phyloP scores from a whole-genome alignment of 2,797 vertebrate genomes.

The Loriculus beryllinus region DNA sequence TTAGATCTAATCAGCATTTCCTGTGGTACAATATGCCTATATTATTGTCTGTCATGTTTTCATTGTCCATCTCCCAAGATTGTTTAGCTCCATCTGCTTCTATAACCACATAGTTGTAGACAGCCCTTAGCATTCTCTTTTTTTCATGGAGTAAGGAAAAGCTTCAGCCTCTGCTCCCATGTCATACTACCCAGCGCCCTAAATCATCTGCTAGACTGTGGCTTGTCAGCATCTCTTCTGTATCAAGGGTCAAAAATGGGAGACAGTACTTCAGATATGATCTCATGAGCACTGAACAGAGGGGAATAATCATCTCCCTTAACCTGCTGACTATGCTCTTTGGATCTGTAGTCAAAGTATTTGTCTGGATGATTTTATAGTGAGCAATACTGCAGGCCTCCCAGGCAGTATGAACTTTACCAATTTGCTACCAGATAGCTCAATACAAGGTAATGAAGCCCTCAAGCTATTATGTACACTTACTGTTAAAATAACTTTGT shows the following conservation, averaged over 20 bases:
- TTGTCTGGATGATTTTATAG: neutral
- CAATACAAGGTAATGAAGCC: neutral
- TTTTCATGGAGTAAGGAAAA: neutral
- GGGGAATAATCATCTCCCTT: neutral
- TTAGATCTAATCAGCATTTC: neutral
- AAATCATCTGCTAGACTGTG: too few species aligned
- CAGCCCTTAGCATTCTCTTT: neutral
- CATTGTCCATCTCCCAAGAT: neutral
- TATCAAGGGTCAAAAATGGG: neutral
- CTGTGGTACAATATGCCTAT: neutral
- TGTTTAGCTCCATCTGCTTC: neutral
- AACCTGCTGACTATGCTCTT: neutral
- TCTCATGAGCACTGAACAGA: neutral
- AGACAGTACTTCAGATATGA: neutral
- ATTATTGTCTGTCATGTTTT: neutral
- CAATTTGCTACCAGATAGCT: neutral
- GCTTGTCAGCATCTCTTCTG: neutral
- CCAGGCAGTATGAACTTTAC: neutral
- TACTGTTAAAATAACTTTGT: neutral
- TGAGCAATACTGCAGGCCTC: neutral
- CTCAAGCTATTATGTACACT: neutral
- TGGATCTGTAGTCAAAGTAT: neutral
- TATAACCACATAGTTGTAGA: neutral
- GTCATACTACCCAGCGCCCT: neutral
- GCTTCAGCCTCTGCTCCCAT: neutral